These are phyloP conservation scores for Eonycteris spelaea DNA, from an alignment of 2,113 vertebrate genomes.

Conservation along the genomic window DNA sequence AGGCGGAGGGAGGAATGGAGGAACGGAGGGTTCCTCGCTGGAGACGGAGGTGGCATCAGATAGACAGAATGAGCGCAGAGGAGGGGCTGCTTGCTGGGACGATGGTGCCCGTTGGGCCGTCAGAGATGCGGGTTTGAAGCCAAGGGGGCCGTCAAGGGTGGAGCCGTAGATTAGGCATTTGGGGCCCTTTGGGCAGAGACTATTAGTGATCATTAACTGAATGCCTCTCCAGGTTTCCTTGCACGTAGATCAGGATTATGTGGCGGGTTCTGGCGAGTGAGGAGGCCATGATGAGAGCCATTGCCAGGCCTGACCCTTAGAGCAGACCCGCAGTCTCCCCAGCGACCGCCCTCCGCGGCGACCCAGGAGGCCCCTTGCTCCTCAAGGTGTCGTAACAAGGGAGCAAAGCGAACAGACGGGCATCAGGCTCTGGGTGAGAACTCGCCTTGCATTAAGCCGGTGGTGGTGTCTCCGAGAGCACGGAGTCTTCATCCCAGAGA, in stretches of 20 bases:
- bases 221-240: not conserved
- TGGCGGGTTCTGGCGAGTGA: not conserved
- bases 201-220: not conserved
- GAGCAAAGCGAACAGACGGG: rapidly evolving
- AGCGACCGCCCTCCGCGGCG: not conserved
- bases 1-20: not conserved
- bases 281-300: not conserved
- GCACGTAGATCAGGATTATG: not conserved
- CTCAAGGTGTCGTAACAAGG: not conserved
- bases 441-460: not conserved
- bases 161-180: not conserved
- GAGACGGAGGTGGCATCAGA: not conserved
- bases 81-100: not conserved
- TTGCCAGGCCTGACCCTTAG: not conserved
- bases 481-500: rapidly evolving
- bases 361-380: rapidly evolving
- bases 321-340: not conserved
- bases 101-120: too few species aligned
- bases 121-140: not conserved
- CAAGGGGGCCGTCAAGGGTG: not conserved
- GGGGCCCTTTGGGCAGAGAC: not conserved
- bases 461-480: not conserved
- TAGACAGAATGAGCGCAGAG: not conserved
- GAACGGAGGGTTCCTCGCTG: not conserved
- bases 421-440: too few species aligned